Conservation (phyloP, 2,888 invertebrate species). For the Agonopterix heracliana region DNA sequence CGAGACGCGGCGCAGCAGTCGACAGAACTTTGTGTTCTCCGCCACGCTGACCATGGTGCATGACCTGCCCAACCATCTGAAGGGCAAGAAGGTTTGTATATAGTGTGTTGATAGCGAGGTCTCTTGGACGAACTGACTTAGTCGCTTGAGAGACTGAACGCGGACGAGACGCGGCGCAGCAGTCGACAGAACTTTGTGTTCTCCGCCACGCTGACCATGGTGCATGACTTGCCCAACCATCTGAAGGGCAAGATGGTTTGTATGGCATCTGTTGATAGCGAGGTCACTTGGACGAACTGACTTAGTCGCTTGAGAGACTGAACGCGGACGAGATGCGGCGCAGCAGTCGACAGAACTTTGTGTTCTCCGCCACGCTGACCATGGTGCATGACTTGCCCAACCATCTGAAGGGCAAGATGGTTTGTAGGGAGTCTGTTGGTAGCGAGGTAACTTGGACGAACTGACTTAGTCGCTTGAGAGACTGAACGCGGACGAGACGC, state of each 20-base stretch:
- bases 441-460: slow-evolving; percentile 96
- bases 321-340: slow-evolving; percentile 80
- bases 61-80: slow-evolving; percentile 85
- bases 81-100: slow-evolving; percentile 77
- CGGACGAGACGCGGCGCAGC: slow-evolving; percentile 74
- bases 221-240: slow-evolving; percentile 89
- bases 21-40: slow-evolving; percentile 91
- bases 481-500: too few species aligned
- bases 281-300: slow-evolving; percentile 95
- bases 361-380: slow-evolving; percentile 98
- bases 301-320: slow-evolving; percentile 85
- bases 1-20: slow-evolving; percentile 68
- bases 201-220: slow-evolving; percentile 97
- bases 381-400: slow-evolving; percentile 90
- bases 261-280: too few species aligned
- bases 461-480: slow-evolving; percentile 87
- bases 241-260: slow-evolving; percentile 78
- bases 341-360: slow-evolving; percentile 89
- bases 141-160: slow-evolving; percentile 87
- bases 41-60: slow-evolving; percentile 96
- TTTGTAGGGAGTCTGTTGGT: too few species aligned
- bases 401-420: slow-evolving; percentile 79
- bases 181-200: slow-evolving; percentile 95
- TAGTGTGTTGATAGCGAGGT: too few species aligned
- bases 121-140: slow-evolving; percentile 95